Evolutionary conservation across 2,888 invertebrate species (phyloP), one percentile per base, ranked within the genome.

Genomic region (Drosophila infuscata): DNA sequence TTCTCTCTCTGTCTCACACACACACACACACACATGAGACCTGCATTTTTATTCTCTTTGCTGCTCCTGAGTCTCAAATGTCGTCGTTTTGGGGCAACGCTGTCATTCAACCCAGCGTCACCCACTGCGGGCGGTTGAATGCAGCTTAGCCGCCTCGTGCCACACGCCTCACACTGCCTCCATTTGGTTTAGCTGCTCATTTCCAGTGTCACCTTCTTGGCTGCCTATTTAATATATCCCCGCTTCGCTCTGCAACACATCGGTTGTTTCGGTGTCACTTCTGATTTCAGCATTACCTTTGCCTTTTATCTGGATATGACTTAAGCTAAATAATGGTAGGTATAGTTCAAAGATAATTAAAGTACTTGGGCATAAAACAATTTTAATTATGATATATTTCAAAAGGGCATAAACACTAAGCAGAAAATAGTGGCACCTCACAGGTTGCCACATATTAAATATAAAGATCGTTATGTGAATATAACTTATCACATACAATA

Each of bases 41-140:
- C 48, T 66, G 70, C 56, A 66, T 69, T 79, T 75, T 63, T 71
- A 66, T 74, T 58, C 35, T 52, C 52, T 49, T 54, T 57, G 51
- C 48, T 15, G 9, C 43, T 57, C 49, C 60, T 70, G 70, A 58
- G 66, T 49, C 70, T 68, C 59, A 64, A 75, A 78, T 76, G 71
- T 76, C 78, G 77, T 80, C 74, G 65, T 74, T 81, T 74, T 72
- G 72, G 59, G 60, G 70, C 70, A 69, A 56, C 48, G 53, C 76
- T 82, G 79, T 85, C 81, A 82, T 75, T 80, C 82, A 80, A 79
- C 38, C n/a, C 76, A 66, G 25, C 25, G 46, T 8, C 25, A 25
- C 25, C 46, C 69, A 36, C 52, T 52, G 48, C 17, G 51, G 54
- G 70, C 66, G 74, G 61, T 59, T 53, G 63, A 69, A 60, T 53